Base-by-base conservation (phyloP, 2,113 vertebrate species). In the Neotoma lepida region DNA sequence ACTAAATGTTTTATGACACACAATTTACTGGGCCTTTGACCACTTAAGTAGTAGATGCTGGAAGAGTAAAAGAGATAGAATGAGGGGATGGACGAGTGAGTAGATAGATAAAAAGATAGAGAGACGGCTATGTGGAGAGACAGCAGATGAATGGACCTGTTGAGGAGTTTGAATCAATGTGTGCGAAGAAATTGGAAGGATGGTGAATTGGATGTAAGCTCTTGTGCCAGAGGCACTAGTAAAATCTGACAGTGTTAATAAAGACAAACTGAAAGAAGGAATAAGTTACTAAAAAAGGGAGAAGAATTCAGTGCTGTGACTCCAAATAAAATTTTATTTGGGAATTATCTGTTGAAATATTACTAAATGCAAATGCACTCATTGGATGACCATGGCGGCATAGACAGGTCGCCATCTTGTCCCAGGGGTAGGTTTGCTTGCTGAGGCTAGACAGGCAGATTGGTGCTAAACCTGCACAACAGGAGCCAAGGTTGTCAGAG, bases 261-360 rank as follows among this genome's bases (percentile, higher is more conserved):
- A 94, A 95, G n/a, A 91, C 17, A 86, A 91, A 91, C 33, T 46
- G 76, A 89, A 85, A 91, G 68, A 94, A 90, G 80, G 74, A 85
- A 86, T 77, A 93, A 84, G 77, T 63, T 92, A 88, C 80, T 95
- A 20, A 76, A 76, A 96, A 33, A 39, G 39, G 56, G 39, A 39
- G 26, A 71, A 71, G 73, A 86, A 68, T 90, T 82, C n/a, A 39
- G 44, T 71, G 33, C 51, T 80, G 18, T 94, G 61, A 73, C 41
- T 77, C 80, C 56, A 49, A 87, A 91, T 87, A 77, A 74, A 84
- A 26, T 49, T 91, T 92, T 80, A 61, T 76, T 49, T 44, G 39
- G 58, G 70, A 90, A 88, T 87, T 84, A n/a, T 46, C 91, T 88
- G n/a, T 71, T 85, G 76, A 93, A 82, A 76, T 30, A 41, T 54